A percentile compares a stretch with the other conserved stretches of the same genome.
phyloP scores from a whole-genome alignment of 2,797 vertebrate species.

The Lithobates sylvaticus region DNA sequence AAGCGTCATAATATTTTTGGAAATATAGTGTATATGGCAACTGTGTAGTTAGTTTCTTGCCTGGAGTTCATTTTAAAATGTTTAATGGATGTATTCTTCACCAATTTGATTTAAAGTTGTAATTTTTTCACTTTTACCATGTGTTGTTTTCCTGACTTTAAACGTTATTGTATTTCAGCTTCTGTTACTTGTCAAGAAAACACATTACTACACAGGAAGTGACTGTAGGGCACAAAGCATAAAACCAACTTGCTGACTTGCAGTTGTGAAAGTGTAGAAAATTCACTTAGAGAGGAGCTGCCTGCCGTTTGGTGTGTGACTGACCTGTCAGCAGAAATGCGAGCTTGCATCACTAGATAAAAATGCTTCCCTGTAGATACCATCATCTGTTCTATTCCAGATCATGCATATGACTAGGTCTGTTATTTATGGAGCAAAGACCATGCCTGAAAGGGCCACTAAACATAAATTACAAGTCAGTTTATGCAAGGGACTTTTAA shows the following conservation, averaged over 20 bases:
- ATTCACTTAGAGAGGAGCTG: slow-evolving; percentile 39
- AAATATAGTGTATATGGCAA: too few relatives aligned
- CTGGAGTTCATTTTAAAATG: too few relatives aligned
- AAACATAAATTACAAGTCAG: too few relatives aligned
- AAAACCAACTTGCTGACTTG: slow-evolving; percentile 50
- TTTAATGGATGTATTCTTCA: too few relatives aligned
- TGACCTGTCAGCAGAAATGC: slow-evolving; percentile 34
- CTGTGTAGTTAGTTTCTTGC: too few relatives aligned
- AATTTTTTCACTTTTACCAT: slow-evolving; percentile 13
- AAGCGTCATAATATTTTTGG: too few relatives aligned
- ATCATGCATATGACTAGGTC: background rate
- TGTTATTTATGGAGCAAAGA: too few relatives aligned
- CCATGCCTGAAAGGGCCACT: too few relatives aligned
- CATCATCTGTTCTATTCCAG: background rate
- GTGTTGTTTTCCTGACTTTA: slow-evolving; percentile 17
- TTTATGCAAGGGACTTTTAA: too few relatives aligned
- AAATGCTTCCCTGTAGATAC: background rate
- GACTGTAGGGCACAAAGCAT: slow-evolving; percentile 39
- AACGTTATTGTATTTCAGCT: slow-evolving; percentile 44
- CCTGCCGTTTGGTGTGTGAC: slow-evolving; percentile 27
- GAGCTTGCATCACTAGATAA: background rate
- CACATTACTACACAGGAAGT: slow-evolving; percentile 49
- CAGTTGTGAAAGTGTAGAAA: slow-evolving; percentile 43
- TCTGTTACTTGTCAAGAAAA: slow-evolving; percentile 51
- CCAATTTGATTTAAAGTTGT: slow-evolving; percentile 3